Evolutionary conservation across 2,888 invertebrate species (phyloP).

Genomic region (Drosophila kambysellisi): DNA sequence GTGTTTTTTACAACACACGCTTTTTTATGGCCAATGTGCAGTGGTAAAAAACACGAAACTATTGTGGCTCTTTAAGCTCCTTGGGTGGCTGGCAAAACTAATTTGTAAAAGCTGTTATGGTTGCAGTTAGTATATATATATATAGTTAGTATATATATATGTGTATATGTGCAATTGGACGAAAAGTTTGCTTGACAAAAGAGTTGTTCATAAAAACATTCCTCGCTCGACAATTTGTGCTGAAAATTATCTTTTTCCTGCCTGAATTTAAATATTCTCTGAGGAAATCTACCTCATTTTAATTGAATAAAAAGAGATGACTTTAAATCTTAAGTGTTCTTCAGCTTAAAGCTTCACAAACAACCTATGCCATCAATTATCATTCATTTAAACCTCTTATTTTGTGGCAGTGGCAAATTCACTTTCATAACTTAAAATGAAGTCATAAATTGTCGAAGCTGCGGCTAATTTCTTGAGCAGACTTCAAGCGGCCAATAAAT

Average conservation of each 20-base stretch:
- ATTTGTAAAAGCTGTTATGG: constrained; percentile 26
- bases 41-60: constrained; percentile 51
- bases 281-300: background rate
- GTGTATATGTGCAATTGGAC: background rate
- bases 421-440: constrained; percentile 1
- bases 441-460: background rate
- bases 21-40: constrained; percentile 26
- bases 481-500: background rate
- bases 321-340: background rate
- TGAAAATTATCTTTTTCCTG: background rate
- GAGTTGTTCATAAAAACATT: background rate
- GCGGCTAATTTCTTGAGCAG: constrained; percentile 3
- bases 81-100: constrained; percentile 17
- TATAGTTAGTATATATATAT: background rate
- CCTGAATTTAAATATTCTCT: background rate
- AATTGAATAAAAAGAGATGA: background rate
- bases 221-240: background rate
- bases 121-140: constrained; percentile 16
- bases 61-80: constrained; percentile 36
- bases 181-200: background rate
- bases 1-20: constrained; percentile 30
- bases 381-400: background rate
- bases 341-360: background rate
- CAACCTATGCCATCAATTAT: background rate
- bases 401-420: background rate